Evolutionary conservation across 1,140 invertebrate genomes (phyloP).

Genomic region (Lordiphosa collinella): DNA sequence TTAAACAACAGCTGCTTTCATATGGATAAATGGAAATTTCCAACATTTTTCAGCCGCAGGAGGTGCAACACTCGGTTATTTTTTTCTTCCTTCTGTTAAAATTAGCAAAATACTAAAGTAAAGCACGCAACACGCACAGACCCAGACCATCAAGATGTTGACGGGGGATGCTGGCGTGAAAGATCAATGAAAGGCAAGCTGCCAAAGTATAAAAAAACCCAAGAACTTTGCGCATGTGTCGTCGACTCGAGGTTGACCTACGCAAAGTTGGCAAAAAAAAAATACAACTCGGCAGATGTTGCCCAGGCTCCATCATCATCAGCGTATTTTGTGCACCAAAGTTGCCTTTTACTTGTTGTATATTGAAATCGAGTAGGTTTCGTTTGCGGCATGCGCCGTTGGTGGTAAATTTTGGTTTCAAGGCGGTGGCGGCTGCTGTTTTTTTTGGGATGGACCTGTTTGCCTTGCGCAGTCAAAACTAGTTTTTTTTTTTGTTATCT

Average conservation of each 20-base stretch:
- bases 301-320: constrained; percentile 38
- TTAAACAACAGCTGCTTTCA: no score
- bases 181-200: constrained; percentile 64
- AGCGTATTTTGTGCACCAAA: constrained; percentile 17
- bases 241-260: constrained; percentile 62
- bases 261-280: constrained; percentile 63
- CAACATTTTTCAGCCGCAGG: constrained; percentile 38
- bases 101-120: constrained; percentile 62
- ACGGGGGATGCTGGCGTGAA: constrained; percentile 59
- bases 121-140: constrained; percentile 44
- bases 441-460: constrained; percentile 55
- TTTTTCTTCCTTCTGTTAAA: constrained; percentile 55
- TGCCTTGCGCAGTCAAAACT: constrained; percentile 42
- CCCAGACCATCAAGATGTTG: not conserved
- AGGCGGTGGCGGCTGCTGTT: constrained; percentile 6
- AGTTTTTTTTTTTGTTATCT: constrained; percentile 36
- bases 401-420: constrained; percentile 64
- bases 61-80: constrained; percentile 56
- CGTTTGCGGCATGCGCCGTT: constrained; percentile 63
- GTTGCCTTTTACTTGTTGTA: constrained; percentile 10
- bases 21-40: no score
- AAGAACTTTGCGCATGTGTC: constrained; percentile 50
- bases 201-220: constrained; percentile 7
- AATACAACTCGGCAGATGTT: constrained; percentile 60
- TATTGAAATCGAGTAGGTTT: constrained; percentile 65